phyloP scores from a whole-genome alignment of 2,113 vertebrate species.

The Hypomesus transpacificus region DNA sequence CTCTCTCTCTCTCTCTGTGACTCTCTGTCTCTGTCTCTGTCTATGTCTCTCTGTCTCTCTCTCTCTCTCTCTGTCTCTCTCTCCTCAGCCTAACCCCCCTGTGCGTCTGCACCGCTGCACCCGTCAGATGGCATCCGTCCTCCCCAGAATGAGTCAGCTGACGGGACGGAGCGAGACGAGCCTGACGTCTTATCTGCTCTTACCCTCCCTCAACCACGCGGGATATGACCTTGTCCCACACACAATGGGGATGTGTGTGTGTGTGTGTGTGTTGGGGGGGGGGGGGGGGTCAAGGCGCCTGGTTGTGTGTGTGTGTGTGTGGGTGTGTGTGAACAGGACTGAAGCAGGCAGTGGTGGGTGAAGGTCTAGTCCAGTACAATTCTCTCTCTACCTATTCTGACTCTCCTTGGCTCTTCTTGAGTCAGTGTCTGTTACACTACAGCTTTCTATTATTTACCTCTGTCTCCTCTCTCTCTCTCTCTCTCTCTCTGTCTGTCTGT shows the following conservation, averaged over 20 bases:
- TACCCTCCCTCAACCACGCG: too few species aligned
- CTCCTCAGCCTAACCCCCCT: conserved; percentile 23
- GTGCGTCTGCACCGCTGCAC: conserved; percentile 50
- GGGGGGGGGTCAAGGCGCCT: neutral
- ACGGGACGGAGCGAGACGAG: conserved; percentile 26
- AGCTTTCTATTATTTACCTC: neutral
- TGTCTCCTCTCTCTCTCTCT: neutral
- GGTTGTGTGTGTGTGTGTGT: neutral
- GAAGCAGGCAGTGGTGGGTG: too few species aligned
- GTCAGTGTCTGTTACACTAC: neutral
- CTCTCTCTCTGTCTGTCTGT: neutral
- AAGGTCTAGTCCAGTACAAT: neutral
- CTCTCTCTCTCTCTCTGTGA: conserved; percentile 17
- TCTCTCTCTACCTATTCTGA: neutral
- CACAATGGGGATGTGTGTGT: neutral
- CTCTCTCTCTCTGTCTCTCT: conserved; percentile 2
- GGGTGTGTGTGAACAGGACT: neutral
- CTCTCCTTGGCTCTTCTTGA: neutral
- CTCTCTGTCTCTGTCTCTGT: neutral
- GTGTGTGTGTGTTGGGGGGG: neutral
- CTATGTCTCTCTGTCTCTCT: neutral
- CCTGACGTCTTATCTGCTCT: conserved; percentile 41
- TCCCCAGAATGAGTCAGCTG: conserved; percentile 54
- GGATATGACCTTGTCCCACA: too few species aligned
- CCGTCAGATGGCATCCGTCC: conserved; percentile 57